Evolutionary conservation across 2,888 invertebrate genomes (phyloP), one percentile per base, ranked within the genome.

Genomic region (Glyphotaelius pellucidus): DNA sequence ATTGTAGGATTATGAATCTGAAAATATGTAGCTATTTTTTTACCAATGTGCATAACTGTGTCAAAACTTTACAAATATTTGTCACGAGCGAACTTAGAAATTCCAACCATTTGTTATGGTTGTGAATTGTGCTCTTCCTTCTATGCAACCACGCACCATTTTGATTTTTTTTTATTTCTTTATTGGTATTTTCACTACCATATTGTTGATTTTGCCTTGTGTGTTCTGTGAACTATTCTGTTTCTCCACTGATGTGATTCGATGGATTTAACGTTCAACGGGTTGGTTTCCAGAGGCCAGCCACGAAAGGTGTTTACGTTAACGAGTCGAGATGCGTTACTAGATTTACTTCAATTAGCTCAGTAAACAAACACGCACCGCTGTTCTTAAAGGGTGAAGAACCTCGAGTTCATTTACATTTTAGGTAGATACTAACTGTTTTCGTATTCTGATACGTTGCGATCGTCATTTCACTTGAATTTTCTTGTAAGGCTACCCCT

Each of bases 301-400:
- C 67, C 9, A n/a, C 67, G 67, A 25, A 32, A 81, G 81, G 81
- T 86, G 47, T 86, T 86, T 86, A 42, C 30, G 15, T 25, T n/a
- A 30, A 38, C 32, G 42, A 42, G 30, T 47, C 86, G 25, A 86
- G 38, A 85, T 30, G 42, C 86, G n/a, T 42, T 19, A 86, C 42
- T 86, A 47, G n/a, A 11, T 47, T 86, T 15, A 4, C 47, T 42
- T 47, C 86, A 38, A 42, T 86, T 42, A 86, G 86, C 86, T 86
- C 86, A 15, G 30, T 30, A 47, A 47, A 47, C n/a, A 30, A 86
- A 86, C 86, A n/a, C n/a, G 86, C n/a, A 30, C 19, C 86, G 86
- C 38, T 42, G 38, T 7, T 31, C 32, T 32, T 31, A 11, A 25
- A 42, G 86, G 86, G 25, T 86, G 14, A 86, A 86, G 86, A n/a